Evolutionary conservation across 1,140 invertebrate genomes (phyloP), one percentile per base, ranked within the genome.

Genomic region (Pseudomyrmex concolor): DNA sequence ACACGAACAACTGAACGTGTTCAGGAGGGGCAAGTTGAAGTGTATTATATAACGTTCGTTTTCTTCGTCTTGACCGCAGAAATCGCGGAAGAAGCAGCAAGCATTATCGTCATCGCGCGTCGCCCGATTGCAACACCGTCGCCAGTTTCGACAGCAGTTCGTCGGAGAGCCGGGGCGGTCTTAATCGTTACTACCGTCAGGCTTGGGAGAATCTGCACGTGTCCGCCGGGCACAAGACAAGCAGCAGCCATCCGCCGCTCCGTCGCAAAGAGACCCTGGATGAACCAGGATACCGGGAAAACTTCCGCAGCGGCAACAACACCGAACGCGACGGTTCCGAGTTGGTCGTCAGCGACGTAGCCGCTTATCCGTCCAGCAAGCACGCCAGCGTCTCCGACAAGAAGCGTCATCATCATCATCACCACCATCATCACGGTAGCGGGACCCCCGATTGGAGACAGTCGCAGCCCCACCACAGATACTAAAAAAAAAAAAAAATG

Each of bases 191-290:
- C 90, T 98, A 98, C 94, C 95, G 97, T 17, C 97, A 98, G 92
- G 98, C 98, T 4, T 98, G 98, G 98, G 97, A 98, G 90, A 98
- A 98, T 92, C 95, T 98, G 4, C 97, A 98, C 91, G 97, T 98
- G 93, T 97, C 97, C 15, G 95, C 97, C 12, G 95, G 96, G 34
- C 95, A 95, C 62, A 96, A 96, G 90, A 93, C 95, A 3, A 25
- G 25, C 25, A 3, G 25, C 22, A 94, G 94, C 67, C 95, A 95
- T 89, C 94, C 95, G 57, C 95, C 95, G 1, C 93, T 96, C 12
- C 93, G 95, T 54, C 95, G 96, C 63, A 96, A 97, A 92, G 97
- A 97, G 86, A 97, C 96, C 25, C 91, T 96, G 84, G 96, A 97
- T 92, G 96, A 96, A 88, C 96, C 96, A 43, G 95, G 93, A 54